Base-by-base conservation (phyloP, 2,888 invertebrate species). In the Drosophila cyrtoloma region DNA sequence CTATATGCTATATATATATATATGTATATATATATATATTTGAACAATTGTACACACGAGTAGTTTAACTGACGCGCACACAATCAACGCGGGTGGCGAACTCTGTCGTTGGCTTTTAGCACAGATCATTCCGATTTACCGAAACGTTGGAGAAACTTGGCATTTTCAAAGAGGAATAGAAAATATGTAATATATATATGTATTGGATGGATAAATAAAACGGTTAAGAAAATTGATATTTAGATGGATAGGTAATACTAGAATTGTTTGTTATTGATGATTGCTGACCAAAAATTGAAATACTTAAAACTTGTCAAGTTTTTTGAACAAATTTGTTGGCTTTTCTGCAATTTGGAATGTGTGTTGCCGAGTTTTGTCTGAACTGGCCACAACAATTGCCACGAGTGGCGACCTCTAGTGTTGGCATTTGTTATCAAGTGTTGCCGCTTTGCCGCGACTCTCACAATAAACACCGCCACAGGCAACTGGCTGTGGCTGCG, bases 401-500 rank as follows among this genome's bases (percentile, higher is more conserved):
- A 57, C 57, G 51, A 56, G 63, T 70, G 74, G 81, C 81, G 72
- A 82, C 75, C 80, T 81, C 78, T 68, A 71, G 56, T 65, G 69
- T 42, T 75, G 68, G 65, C 80, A 80, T 58, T 82, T 80, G 58
- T 71, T 80, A 71, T 80, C 80, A 79, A 75, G 75, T 66, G 64
- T 50, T 67, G 74, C 14, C 39, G 39, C 19, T 28, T 33, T 51
- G 56, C 53, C 55, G 10, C 33, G 53, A 33, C 61, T 70, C 67
- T 56, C 72, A 75, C 75, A 79, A 77, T 76, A 88, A 80, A 71
- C 71, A 59, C 61, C 53, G 65, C 69, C 69, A 65, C 77, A 71
- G 82, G 72, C 82, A 82, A 75, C 65, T 77, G 79, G 76, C 82
- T 75, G 77, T 75, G 85, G 67, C 75, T 58, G 19, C 56, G n/a